These are phyloP conservation scores for Anisognathus igniventris DNA, from an alignment of 2,797 vertebrate genomes.

Conservation along the genomic window DNA sequence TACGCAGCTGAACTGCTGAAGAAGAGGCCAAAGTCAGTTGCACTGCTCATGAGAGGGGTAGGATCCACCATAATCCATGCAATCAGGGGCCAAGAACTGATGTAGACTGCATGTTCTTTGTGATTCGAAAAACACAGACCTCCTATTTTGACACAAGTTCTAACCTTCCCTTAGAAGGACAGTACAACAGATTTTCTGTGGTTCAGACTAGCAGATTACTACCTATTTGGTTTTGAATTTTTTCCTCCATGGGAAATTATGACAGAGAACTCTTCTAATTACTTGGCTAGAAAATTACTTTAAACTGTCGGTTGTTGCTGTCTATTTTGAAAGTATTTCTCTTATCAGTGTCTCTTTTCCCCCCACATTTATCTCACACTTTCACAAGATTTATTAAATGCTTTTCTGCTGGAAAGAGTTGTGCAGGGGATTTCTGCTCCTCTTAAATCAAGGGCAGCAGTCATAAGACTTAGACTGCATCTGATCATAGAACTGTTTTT, in stretches of 20 bases:
- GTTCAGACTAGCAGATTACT: not conserved
- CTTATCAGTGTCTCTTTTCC: not conserved
- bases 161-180: not conserved
- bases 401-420: not conserved
- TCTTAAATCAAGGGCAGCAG: constrained; percentile 41
- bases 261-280: not conserved
- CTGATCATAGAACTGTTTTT: constrained; percentile 6
- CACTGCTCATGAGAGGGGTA: not conserved
- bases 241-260: not conserved
- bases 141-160: not conserved
- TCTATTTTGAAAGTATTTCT: not conserved
- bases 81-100: not conserved
- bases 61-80: not conserved
- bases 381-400: constrained; percentile 44
- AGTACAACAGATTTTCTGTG: not conserved
- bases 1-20: not conserved
- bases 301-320: not conserved
- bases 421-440: constrained; percentile 22
- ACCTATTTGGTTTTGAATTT: not conserved
- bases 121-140: not conserved
- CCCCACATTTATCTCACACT: constrained; percentile 9
- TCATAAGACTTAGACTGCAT: not conserved
- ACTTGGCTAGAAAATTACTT: constrained; percentile 1
- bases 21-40: not conserved
- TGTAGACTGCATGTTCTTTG: not conserved